phyloP scores from a whole-genome alignment of 2,113 vertebrate species.

The Microcebus murinus region DNA sequence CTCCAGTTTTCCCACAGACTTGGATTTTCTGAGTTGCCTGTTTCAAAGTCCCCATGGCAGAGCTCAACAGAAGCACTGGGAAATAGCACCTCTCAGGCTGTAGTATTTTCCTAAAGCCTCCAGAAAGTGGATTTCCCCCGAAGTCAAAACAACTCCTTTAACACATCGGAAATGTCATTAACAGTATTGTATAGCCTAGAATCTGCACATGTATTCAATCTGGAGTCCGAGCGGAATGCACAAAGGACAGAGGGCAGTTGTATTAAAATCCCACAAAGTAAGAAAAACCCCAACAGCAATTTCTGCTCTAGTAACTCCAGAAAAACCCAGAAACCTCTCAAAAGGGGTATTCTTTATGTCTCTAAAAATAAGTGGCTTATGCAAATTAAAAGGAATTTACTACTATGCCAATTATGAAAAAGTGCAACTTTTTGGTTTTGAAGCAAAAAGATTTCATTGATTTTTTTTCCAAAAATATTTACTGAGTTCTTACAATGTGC shows the following conservation, averaged over 20 bases:
- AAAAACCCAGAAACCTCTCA: constrained; percentile 1
- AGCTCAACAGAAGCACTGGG: background rate
- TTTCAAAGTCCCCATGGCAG: background rate
- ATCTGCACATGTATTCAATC: background rate
- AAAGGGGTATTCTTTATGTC: background rate
- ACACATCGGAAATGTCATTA: background rate
- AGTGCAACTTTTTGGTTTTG: background rate
- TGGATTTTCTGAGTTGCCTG: background rate
- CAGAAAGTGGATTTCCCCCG: constrained; percentile 4
- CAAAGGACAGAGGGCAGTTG: background rate
- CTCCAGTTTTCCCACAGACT: background rate
- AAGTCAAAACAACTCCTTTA: background rate
- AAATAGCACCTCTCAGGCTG: background rate
- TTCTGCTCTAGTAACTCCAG: background rate
- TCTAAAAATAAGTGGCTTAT: constrained; percentile 17
- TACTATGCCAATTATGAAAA: background rate
- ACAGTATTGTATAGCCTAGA: background rate
- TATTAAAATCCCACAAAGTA: background rate
- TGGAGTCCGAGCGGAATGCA: background rate
- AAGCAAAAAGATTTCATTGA: constrained; percentile 27
- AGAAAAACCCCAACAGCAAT: background rate
- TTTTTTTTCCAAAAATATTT: background rate
- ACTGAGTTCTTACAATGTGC: background rate
- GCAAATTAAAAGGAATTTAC: constrained; percentile 22
- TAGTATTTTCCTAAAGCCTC: background rate